phyloP scores from a whole-genome alignment of 2,888 invertebrate genomes.

The Parascotia fuliginaria region DNA sequence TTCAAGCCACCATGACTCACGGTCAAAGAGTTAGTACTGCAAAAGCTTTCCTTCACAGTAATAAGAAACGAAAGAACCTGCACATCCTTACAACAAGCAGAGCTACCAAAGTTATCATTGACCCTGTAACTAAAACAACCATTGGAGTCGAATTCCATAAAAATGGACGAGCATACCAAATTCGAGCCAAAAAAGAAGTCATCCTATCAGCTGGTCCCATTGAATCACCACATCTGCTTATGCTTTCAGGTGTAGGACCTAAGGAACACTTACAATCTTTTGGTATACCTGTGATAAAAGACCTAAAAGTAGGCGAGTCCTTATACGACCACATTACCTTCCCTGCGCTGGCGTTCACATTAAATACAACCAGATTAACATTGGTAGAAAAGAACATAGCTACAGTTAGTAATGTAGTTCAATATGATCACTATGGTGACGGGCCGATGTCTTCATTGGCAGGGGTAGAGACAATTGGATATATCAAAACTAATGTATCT shows the following conservation, averaged over 20 bases:
- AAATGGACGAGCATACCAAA: conserved; percentile 74
- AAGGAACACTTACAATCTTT: conserved; percentile 83
- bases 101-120: conserved; percentile 86
- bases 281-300: conserved; percentile 86
- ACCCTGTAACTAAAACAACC: conserved; percentile 79
- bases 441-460: conserved; percentile 84
- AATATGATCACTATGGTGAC: conserved; percentile 71
- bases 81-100: conserved; percentile 83
- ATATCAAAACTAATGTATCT: conserved; percentile 85
- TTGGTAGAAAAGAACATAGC: conserved; percentile 59
- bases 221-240: conserved; percentile 91
- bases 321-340: conserved; percentile 89
- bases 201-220: conserved; percentile 90
- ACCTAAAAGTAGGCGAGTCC: conserved; percentile 88
- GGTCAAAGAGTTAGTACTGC: conserved; percentile 85
- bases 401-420: conserved; percentile 61
- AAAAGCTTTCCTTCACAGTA: conserved; percentile 85
- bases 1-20: conserved; percentile 74
- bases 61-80: conserved; percentile 84
- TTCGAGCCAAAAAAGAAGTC: conserved; percentile 82
- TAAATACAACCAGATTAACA: conserved; percentile 74
- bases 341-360: conserved; percentile 82
- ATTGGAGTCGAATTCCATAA: conserved; percentile 68
- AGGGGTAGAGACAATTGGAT: conserved; percentile 86
- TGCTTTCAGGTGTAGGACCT: conserved; percentile 89